Evolutionary conservation across 2,797 vertebrate genomes (phyloP).

Genomic region (Lagodon rhomboides): DNA sequence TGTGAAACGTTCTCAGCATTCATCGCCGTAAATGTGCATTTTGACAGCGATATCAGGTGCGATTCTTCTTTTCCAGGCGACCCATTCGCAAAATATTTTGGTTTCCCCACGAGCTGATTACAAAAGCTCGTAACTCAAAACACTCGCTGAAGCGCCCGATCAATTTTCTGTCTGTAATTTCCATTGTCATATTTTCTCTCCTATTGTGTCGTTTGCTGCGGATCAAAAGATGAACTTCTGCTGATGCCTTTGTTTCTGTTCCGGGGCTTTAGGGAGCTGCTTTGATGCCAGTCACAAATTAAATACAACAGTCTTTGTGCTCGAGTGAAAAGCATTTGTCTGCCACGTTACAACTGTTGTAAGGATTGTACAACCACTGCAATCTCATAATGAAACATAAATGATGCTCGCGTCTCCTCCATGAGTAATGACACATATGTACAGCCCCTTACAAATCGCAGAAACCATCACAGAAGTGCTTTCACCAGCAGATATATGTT

Average conservation of each 20-base stretch:
- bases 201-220: slow-evolving; percentile 11
- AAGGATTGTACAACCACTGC: not conserved
- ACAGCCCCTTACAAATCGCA: slow-evolving; percentile 1
- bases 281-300: slow-evolving; percentile 50
- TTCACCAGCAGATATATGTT: not conserved
- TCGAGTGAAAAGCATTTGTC: slow-evolving; percentile 4
- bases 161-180: slow-evolving; percentile 14
- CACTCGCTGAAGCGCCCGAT: slow-evolving; percentile 2
- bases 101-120: not conserved
- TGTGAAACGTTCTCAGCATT: slow-evolving; percentile 5
- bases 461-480: slow-evolving; percentile 4
- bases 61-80: not conserved
- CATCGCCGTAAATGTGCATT: slow-evolving; percentile 18
- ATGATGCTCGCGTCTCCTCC: not conserved
- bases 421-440: not conserved
- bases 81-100: not conserved
- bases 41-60: slow-evolving; percentile 9
- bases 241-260: slow-evolving; percentile 39
- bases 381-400: slow-evolving; percentile 24
- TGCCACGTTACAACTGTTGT: not conserved
- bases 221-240: slow-evolving; percentile 45
- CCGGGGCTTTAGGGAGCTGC: not conserved
- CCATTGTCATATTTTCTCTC: slow-evolving; percentile 24
- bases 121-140: not conserved
- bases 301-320: slow-evolving; percentile 17